Conservation (phyloP, 2,113 vertebrate genomes). For the Pterophyllum scalare region DNA sequence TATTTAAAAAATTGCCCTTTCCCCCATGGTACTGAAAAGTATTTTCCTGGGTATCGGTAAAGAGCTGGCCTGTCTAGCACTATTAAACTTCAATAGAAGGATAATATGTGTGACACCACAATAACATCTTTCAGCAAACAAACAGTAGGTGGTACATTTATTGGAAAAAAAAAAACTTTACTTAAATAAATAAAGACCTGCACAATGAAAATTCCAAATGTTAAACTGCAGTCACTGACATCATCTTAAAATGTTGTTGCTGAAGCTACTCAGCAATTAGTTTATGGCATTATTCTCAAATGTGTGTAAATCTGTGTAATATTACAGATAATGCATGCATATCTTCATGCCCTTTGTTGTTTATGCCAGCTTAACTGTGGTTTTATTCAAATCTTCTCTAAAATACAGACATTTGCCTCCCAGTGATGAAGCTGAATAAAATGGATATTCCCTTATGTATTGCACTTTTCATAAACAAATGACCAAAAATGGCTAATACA, state of each 20-base stretch:
- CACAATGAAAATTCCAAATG: neutral
- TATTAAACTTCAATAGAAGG: too few species aligned
- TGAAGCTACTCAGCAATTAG: neutral
- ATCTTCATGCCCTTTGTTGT: neutral
- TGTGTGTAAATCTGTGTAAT: neutral
- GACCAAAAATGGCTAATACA: neutral
- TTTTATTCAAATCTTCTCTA: neutral
- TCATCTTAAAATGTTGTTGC: neutral
- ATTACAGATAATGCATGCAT: neutral
- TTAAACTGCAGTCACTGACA: neutral
- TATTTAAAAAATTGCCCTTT: neutral
- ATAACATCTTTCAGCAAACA: neutral
- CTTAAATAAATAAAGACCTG: neutral
- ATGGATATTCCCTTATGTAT: neutral
- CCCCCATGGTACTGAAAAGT: neutral
- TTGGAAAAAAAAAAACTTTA: neutral
- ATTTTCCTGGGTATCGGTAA: neutral
- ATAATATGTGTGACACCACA: neutral
- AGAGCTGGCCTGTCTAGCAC: neutral
- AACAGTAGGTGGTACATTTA: neutral
- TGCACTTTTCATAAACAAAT: neutral
- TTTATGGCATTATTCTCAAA: neutral
- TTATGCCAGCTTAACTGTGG: neutral
- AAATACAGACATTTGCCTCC: neutral
- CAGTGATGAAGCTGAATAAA: conserved; percentile 6